Percentiles rank a stretch among this genome's conserved stretches.
Conservation (phyloP, 2,113 vertebrate genomes). For the Mesoclemmys tuberculata region DNA sequence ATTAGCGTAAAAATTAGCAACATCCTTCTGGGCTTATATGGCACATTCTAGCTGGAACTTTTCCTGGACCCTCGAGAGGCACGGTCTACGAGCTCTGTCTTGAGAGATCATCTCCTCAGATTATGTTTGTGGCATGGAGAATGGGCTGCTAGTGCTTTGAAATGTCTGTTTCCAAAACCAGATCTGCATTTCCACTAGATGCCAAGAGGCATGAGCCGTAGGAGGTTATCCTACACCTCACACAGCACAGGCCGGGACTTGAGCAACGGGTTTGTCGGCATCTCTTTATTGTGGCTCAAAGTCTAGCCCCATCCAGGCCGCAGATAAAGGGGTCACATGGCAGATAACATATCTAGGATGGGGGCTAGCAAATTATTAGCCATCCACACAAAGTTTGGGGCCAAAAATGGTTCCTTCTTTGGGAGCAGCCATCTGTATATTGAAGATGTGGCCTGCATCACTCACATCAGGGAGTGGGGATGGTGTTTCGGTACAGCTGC, state of each 20-base stretch:
- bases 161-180: not conserved
- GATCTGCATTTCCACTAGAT: not conserved
- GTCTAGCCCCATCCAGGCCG: not conserved
- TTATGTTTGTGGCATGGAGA: constrained; percentile 2
- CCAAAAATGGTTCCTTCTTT: not conserved
- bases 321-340: not conserved
- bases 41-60: constrained; percentile 1
- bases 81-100: constrained; percentile 16
- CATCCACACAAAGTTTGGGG: rapidly evolving
- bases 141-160: constrained; percentile 31
- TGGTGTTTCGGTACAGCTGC: constrained; percentile 43
- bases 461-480: not conserved
- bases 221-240: not conserved
- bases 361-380: not conserved
- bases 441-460: not conserved
- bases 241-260: not conserved
- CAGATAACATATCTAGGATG: not conserved
- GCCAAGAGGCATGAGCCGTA: constrained; percentile 27
- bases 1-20: constrained; percentile 44
- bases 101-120: constrained; percentile 15
- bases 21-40: constrained; percentile 10
- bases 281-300: not conserved
- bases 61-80: not conserved
- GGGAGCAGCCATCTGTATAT: not conserved
- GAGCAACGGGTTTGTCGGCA: not conserved